These are phyloP conservation scores for Disparrhopalites patrizii DNA, from an alignment of 2,888 invertebrate genomes.

Conservation along the genomic window DNA sequence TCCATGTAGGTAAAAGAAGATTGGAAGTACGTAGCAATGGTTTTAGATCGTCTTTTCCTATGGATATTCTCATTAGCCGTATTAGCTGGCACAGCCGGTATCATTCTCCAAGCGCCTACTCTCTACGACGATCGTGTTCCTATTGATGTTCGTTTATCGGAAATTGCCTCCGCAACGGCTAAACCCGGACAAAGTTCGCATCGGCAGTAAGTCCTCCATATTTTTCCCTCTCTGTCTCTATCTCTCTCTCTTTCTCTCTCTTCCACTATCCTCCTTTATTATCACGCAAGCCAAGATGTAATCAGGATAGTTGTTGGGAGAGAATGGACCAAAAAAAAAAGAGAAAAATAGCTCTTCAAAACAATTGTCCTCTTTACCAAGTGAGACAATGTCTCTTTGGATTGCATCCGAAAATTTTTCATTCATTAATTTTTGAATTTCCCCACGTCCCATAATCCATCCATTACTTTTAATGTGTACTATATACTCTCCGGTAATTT, in stretches of 20 bases:
- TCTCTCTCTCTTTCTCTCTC: conserved; percentile 7
- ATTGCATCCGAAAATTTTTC: too few relatives aligned
- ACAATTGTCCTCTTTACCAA: too few relatives aligned
- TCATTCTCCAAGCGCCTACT: conserved; percentile 83
- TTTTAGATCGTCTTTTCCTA: conserved; percentile 81
- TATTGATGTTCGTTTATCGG: conserved; percentile 80
- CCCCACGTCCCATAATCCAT: too few relatives aligned
- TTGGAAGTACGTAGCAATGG: conserved; percentile 95
- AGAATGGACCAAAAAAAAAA: too few relatives aligned
- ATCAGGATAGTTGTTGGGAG: too few relatives aligned
- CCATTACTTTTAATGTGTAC: too few relatives aligned
- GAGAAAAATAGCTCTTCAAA: too few relatives aligned
- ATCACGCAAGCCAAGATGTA: too few relatives aligned
- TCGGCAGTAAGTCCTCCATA: too few relatives aligned
- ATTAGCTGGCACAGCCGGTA: conserved; percentile 77
- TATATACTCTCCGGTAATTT: too few relatives aligned
- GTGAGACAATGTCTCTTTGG: too few relatives aligned
- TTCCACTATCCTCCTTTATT: neutral
- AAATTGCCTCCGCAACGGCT: conserved; percentile 83
- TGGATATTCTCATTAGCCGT: conserved; percentile 94
- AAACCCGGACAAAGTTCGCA: conserved; percentile 61
- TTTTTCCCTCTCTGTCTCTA: neutral
- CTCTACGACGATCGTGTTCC: conserved; percentile 84
- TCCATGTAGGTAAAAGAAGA: conserved; percentile 74
- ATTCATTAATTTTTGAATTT: too few relatives aligned